Conservation (phyloP, 2,113 vertebrate species). For the Anguilla japonica region DNA sequence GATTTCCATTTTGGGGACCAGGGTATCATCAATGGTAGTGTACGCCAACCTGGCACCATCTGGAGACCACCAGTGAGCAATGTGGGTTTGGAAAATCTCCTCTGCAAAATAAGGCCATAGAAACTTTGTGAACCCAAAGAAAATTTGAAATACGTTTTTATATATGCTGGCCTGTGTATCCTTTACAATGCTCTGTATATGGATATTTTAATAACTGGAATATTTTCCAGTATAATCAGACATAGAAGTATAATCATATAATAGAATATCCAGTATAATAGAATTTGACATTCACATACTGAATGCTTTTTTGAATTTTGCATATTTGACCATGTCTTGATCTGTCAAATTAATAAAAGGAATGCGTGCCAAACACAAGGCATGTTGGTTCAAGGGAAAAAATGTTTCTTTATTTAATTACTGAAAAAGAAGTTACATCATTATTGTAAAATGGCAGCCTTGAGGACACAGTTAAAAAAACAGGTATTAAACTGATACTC, state of each 20-base stretch:
- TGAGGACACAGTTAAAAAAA: not conserved
- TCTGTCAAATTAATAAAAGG: not conserved
- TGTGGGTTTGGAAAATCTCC: conserved; percentile 88
- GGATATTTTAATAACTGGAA: too few species aligned
- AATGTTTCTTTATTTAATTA: not conserved
- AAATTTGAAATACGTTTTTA: not conserved
- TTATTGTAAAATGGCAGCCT: not conserved
- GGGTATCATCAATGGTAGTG: conserved; percentile 89
- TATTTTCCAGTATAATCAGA: too few species aligned
- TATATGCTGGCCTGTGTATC: too few species aligned
- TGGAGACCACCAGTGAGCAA: conserved; percentile 97
- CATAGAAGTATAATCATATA: too few species aligned
- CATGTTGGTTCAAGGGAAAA: not conserved
- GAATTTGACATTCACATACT: not conserved
- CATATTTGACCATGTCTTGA: too few species aligned
- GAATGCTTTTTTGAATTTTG: not conserved
- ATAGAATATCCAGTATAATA: not conserved
- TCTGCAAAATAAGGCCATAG: conserved; percentile 66
- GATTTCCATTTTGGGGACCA: conserved; percentile 91
- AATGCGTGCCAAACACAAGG: not conserved
- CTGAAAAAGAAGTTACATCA: not conserved
- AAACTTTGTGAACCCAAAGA: not conserved
- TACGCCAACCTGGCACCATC: conserved; percentile 92
- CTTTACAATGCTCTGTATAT: too few species aligned
- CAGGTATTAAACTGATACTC: not conserved